Percentiles rank a stretch among this genome's conserved stretches.
Conservation (phyloP, 1,140 invertebrate genomes). For the Drosophila lacteicornis region DNA sequence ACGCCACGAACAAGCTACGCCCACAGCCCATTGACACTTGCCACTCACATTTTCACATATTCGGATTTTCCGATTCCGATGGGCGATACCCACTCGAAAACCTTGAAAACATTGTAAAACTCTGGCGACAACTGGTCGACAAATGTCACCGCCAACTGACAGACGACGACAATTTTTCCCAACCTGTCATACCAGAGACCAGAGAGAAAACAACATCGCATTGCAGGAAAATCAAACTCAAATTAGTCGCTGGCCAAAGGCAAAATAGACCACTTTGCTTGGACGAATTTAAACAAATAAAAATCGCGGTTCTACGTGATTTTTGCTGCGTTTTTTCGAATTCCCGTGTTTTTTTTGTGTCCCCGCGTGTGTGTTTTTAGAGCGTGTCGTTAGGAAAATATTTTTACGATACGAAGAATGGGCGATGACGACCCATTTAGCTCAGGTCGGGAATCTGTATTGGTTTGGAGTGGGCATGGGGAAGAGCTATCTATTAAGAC, state of each 20-base stretch:
- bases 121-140: constrained; percentile 65
- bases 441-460: constrained; percentile 60
- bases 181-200: constrained; percentile 58
- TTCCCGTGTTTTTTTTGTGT: constrained; percentile 28
- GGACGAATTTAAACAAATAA: constrained; percentile 81
- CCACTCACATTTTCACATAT: constrained; percentile 55
- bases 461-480: constrained; percentile 43
- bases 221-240: constrained; percentile 56
- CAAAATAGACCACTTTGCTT: constrained; percentile 47
- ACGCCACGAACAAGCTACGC: constrained; percentile 45
- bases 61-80: neutral
- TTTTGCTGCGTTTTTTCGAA: constrained; percentile 76
- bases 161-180: constrained; percentile 62
- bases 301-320: constrained; percentile 77
- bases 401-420: constrained; percentile 66
- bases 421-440: constrained; percentile 68
- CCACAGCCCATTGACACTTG: constrained; percentile 78
- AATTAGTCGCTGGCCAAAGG: constrained; percentile 63
- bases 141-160: constrained; percentile 76
- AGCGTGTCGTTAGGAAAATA: constrained; percentile 78
- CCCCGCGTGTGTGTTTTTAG: constrained; percentile 37
- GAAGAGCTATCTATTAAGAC: constrained; percentile 47
- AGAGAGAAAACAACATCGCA: constrained; percentile 35
- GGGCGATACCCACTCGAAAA: constrained; percentile 43
- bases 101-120: constrained; percentile 79